Evolutionary conservation across 2,888 invertebrate genomes (phyloP), one percentile per base, ranked within the genome.

Genomic region (Sipunculus nudus): DNA sequence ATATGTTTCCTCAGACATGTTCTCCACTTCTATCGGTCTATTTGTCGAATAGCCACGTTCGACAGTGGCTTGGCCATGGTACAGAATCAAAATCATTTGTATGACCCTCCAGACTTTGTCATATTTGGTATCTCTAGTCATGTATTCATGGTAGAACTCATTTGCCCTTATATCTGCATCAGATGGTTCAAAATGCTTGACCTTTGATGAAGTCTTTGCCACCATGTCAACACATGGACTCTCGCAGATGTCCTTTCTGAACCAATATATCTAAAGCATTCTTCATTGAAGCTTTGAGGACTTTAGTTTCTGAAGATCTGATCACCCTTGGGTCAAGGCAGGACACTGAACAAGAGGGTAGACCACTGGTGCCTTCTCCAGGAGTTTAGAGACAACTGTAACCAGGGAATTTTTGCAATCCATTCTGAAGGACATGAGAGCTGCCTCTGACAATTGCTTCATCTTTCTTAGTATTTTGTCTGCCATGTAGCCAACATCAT

Each of bases 401-500:
- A 39, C 10, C 6, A 64, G 16, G 10, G 48, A 43, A 1, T 8
- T 39, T 32, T 28, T 39, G 32, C 55, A 52, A 32, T 60, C 26
- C 10, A 23, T 47, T 29, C 50, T 49, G 35, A 57, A 53, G 16
- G 40, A 40, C 21, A 26, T 16, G 29, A 54, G 49, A 23, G n/a
- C n/a, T n/a, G n/a, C n/a, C n/a, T n/a, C n/a, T n/a, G n/a, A n/a
- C n/a, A n/a, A n/a, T n/a, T n/a, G n/a, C n/a, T n/a, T n/a, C n/a
- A n/a, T n/a, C n/a, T n/a, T n/a, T n/a, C n/a, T n/a, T n/a, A n/a
- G 4, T n/a, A 40, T 16, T 53, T 43, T 49, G 3, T 49, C 41
- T 47, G 46, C 52, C n/a, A n/a, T 31, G 39, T 59, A 59, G 3
- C 55, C 63, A 8, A 63, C 23, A 47, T 59, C 59, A 39, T 55